Percentiles rank a stretch among this genome's conserved stretches.
Conservation (phyloP, 1,140 invertebrate species). For the Globodera rostochiensis region DNA sequence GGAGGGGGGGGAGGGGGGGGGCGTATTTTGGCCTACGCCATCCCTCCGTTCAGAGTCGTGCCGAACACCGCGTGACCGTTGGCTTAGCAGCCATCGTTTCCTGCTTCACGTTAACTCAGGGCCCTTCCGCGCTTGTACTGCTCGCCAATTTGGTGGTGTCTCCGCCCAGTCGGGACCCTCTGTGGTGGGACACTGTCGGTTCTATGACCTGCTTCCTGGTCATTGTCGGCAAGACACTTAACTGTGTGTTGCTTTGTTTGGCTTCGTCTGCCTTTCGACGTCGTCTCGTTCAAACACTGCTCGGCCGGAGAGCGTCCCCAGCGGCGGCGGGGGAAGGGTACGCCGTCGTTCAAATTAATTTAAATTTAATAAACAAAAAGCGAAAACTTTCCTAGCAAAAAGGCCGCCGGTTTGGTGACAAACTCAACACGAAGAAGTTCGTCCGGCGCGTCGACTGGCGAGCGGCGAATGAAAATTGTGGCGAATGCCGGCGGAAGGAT, state of each 20-base stretch:
- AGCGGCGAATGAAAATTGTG: not conserved
- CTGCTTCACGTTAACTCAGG: slow-evolving; percentile 48
- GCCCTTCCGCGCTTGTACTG: slow-evolving; percentile 36
- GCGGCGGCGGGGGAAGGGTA: not conserved
- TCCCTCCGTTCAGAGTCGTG: slow-evolving; percentile 20
- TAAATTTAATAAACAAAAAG: not conserved
- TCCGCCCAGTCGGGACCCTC: slow-evolving; percentile 23
- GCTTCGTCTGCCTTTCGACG: slow-evolving; percentile 38
- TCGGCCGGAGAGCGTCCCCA: not conserved
- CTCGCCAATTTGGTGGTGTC: slow-evolving; percentile 27
- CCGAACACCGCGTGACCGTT: slow-evolving; percentile 53
- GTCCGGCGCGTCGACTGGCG: not conserved
- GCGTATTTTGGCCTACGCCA: too few relatives aligned
- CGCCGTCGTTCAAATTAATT: not conserved
- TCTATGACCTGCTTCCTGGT: slow-evolving; percentile 39
- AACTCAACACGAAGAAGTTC: not conserved
- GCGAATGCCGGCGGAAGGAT: not conserved
- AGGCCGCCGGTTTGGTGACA: not conserved
- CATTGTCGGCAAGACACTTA: slow-evolving; percentile 44
- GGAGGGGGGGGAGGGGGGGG: not conserved
- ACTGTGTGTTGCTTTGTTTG: slow-evolving; percentile 47
- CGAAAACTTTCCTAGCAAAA: too few relatives aligned
- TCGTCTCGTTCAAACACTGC: slow-evolving; percentile 23
- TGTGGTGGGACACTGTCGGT: slow-evolving; percentile 32
- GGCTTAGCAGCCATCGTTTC: slow-evolving; percentile 48